Evolutionary conservation across 2,113 vertebrate genomes (phyloP), one percentile per base, ranked within the genome.

Genomic region (Salvator merianae): DNA sequence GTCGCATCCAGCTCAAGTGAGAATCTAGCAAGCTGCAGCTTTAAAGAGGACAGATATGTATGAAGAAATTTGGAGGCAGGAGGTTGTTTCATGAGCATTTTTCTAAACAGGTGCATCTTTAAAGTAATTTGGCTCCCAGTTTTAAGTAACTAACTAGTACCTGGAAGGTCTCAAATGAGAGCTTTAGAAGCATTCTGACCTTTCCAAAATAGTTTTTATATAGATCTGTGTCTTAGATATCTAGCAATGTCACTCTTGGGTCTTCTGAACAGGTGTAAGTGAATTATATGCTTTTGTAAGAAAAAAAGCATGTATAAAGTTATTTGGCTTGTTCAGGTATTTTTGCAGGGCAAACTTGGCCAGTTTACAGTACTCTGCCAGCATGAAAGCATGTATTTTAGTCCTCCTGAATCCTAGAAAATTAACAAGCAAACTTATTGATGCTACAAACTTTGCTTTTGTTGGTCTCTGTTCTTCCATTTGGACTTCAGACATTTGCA

Each of bases 281-380:
- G 77, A 89, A 92, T 90, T 79, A 72, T 79, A 75, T 89, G 89
- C 76, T 82, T 63, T 14, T 84, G 76, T 36, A 1, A 78, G 76
- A 65, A 71, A 84, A 77, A 82, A 72, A 70, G 70, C 88, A 71
- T 87, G 75, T 55, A 85, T 89, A 84, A 1, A 79, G 30, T 82
- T 84, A 79, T 91, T 90, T 7, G 86, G 76, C 74, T 92, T 90
- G 53, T 88, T 92, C 77, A 86, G 78, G 77, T 59, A 1, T 65
- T 88, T 91, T 83, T 82, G 59, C 86, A 86, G 83, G 83, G 77
- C 93, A 93, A 94, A 94, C 93, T 90, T 92, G 82, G 79, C 91
- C 93, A 86, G 85, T 92, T 87, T 91, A 85, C 84, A 87, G 81
- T 43, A 10, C 69, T 88, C 72, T 82, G 77, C 76, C 66, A 65